Evolutionary conservation across 2,113 vertebrate species (phyloP), one percentile per base, ranked within the genome.

Genomic region (Hassar affinis): DNA sequence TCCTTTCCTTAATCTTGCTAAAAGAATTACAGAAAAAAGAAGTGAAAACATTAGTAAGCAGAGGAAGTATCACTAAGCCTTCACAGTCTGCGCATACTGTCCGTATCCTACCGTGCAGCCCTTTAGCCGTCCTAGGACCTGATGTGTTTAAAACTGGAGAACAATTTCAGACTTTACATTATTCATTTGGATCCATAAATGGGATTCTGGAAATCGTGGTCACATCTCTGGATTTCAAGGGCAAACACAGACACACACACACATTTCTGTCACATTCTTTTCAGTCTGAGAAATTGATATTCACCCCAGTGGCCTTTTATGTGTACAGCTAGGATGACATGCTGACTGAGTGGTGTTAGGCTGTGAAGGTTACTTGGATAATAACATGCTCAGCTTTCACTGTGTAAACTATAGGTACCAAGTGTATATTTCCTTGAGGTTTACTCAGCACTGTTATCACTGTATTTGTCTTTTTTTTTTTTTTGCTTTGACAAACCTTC

Each of bases 341-440:
- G 54, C 59, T 54, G 59, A 62, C 54, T 38, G 59, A 77, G 6
- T 42, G 56, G 27, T 64, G n/a, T 56, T 33, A 77, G 30, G 54
- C 45, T 83, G 7, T 66, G 82, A 77, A 54, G 81, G 72, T 77
- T 66, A 77, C 59, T 56, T 35, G 12, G 38, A 69, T 61, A 52
- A 75, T 45, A 33, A 51, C 72, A 69, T 72, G 69, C 52, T 82
- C 80, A 27, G 47, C 59, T 69, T 69, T 69, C 74, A 69, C 47
- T 47, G 61, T n/a, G 27, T 59, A 76, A 33, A 59, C 42, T 62
- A 38, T 22, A 45, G 14, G 35, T 49, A n/a, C 33, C 30, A n/a
- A 7, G 4, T 20, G 42, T 52, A 51, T 35, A 62, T 42, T n/a
- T n/a, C 66, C 38, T n/a, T 59, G 11, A 57, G 1, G 52, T n/a